These are phyloP conservation scores for Coreoperca whiteheadi DNA, from an alignment of 2,113 vertebrate species.

Conservation along the genomic window DNA sequence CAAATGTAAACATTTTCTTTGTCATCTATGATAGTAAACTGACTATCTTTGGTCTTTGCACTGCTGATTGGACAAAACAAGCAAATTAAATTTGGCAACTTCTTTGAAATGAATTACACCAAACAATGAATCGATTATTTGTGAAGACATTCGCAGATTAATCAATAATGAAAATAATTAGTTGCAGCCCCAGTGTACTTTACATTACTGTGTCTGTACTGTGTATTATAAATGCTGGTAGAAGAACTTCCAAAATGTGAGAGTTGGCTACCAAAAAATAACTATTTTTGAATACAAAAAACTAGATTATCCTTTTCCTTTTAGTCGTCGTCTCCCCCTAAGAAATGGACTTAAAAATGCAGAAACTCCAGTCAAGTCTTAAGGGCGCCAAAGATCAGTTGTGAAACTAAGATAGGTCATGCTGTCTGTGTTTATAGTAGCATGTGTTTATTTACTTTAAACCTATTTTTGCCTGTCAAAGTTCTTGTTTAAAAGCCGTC, in stretches of 20 bases:
- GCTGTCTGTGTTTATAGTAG: not conserved
- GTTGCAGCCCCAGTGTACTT: not conserved
- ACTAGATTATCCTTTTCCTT: not conserved
- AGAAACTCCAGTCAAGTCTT: not conserved
- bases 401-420: not conserved
- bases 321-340: too few relatives aligned
- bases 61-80: not conserved
- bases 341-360: not conserved
- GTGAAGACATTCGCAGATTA: too few relatives aligned
- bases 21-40: not conserved
- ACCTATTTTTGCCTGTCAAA: too few relatives aligned
- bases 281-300: not conserved
- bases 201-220: not conserved
- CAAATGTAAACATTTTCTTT: not conserved
- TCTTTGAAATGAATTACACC: not conserved
- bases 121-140: not conserved
- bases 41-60: not conserved
- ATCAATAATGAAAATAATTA: not conserved
- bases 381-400: not conserved
- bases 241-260: not conserved
- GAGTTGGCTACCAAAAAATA: not conserved
- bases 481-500: not conserved
- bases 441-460: not conserved
- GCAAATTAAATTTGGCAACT: not conserved
- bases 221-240: not conserved